A percentile compares a stretch with the other conserved stretches of the same genome.
phyloP scores from a whole-genome alignment of 2,888 invertebrate genomes.

The Scaptodrosophila latifasciaeformis region DNA sequence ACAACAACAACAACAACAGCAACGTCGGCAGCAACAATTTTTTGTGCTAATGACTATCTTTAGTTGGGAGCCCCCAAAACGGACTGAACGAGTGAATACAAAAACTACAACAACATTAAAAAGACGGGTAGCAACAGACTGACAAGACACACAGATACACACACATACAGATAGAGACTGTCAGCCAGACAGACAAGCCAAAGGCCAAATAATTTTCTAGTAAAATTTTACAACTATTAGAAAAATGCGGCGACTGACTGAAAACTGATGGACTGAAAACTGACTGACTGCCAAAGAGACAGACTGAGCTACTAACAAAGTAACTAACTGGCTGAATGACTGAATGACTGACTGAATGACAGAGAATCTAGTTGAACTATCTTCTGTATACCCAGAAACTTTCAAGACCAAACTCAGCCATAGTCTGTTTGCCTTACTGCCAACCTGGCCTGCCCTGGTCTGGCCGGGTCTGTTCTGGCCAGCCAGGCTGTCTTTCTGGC shows the following conservation, averaged over 20 bases:
- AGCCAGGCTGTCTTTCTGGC: not conserved
- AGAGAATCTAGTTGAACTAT: no score
- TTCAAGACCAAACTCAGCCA: no score
- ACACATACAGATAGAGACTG: conserved; percentile 11
- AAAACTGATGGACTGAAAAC: conserved; percentile 11
- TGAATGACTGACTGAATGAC: no score
- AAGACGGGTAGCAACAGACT: conserved; percentile 53
- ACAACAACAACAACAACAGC: not conserved
- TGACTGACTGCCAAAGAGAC: no score
- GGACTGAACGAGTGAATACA: conserved; percentile 11
- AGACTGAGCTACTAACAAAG: no score
- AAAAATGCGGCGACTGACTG: conserved; percentile 42
- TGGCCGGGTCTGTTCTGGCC: conserved; percentile 6
- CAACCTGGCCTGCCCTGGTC: conserved; percentile 3
- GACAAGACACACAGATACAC: conserved; percentile 41
- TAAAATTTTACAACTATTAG: conserved; percentile 37
- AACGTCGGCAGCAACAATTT: conserved; percentile 44
- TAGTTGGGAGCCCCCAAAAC: conserved; percentile 21
- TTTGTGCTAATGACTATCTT: conserved; percentile 64
- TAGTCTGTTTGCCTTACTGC: conserved; percentile 12
- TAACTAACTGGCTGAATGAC: not conserved
- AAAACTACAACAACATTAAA: conserved; percentile 1
- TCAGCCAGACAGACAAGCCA: conserved; percentile 27
- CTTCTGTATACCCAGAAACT: not conserved
- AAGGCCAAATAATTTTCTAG: conserved; percentile 50